Conservation (phyloP, 1,140 invertebrate species). For the Apocrypta bakeri region DNA sequence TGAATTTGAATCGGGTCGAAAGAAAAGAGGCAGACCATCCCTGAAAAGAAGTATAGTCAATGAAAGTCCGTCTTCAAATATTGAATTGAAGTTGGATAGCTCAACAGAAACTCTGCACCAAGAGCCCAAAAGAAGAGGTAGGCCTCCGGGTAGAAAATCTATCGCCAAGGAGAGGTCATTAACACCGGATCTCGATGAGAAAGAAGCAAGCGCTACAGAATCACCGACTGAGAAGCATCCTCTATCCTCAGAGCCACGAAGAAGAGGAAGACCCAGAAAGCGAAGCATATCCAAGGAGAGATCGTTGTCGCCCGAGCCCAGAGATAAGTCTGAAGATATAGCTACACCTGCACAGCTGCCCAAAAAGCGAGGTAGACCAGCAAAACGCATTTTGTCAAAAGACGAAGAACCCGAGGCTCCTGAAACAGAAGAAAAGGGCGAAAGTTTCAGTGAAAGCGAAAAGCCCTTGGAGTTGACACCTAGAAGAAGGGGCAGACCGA, state of each 20-base stretch:
- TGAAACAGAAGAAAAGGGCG: constrained; percentile 8
- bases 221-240: not conserved
- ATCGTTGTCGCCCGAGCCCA: too few relatives aligned
- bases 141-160: constrained; percentile 49
- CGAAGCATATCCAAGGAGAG: too few relatives aligned
- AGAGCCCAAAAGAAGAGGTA: constrained; percentile 37
- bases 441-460: constrained; percentile 31
- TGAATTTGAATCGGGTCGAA: constrained; percentile 34
- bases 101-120: not conserved
- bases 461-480: not conserved
- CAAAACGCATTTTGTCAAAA: constrained; percentile 48
- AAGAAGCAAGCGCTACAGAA: constrained; percentile 54
- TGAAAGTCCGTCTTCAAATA: constrained; percentile 10
- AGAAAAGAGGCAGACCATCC: constrained; percentile 41
- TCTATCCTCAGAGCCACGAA: not conserved
- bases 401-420: not conserved
- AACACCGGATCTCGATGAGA: constrained; percentile 37
- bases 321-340: not conserved
- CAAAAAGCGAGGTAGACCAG: constrained; percentile 59
- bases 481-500: constrained; percentile 14
- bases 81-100: constrained; percentile 42
- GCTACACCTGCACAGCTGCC: too few relatives aligned
- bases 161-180: constrained; percentile 3
- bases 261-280: too few relatives aligned
- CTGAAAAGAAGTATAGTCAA: constrained; percentile 38